phyloP scores from a whole-genome alignment of 2,113 vertebrate genomes.

The Pelvicachromis taeniatus region DNA sequence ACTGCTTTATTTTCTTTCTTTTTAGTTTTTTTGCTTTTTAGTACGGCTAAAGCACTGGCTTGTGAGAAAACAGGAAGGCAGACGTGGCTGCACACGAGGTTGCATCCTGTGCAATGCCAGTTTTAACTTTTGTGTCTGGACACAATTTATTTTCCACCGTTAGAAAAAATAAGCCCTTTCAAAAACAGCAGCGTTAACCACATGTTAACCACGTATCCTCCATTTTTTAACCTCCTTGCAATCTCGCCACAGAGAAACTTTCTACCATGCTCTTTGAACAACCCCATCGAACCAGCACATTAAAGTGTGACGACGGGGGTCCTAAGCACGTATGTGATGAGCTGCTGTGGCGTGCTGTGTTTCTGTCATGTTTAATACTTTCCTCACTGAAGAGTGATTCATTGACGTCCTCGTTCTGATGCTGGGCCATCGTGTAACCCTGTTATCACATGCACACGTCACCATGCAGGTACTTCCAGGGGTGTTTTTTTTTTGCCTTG shows the following conservation, averaged over 20 bases:
- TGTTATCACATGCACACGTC: not conserved
- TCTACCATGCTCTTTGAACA: not conserved
- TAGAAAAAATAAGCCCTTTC: not conserved
- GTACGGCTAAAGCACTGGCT: not conserved
- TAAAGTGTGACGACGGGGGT: not conserved
- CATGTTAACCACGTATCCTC: not conserved
- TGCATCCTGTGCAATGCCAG: not conserved
- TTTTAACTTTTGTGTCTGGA: fast-evolving
- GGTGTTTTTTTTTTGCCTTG: not conserved
- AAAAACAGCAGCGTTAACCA: not conserved
- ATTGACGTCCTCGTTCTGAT: not conserved
- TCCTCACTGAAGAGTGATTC: not conserved
- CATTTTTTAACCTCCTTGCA: not conserved
- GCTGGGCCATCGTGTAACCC: not conserved
- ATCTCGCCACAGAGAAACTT: not conserved
- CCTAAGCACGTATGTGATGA: not conserved
- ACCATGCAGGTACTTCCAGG: not conserved
- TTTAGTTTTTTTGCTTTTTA: not conserved
- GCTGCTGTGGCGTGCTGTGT: not conserved
- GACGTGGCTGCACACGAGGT: not conserved
- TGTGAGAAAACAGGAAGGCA: not conserved
- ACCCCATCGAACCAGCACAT: too few relatives aligned
- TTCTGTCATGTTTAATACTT: not conserved
- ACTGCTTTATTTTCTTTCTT: not conserved
- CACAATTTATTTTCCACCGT: too few relatives aligned